These are phyloP conservation scores for Drosophila sulfurigaster DNA, from an alignment of 1,140 invertebrate species.

Conservation along the genomic window DNA sequence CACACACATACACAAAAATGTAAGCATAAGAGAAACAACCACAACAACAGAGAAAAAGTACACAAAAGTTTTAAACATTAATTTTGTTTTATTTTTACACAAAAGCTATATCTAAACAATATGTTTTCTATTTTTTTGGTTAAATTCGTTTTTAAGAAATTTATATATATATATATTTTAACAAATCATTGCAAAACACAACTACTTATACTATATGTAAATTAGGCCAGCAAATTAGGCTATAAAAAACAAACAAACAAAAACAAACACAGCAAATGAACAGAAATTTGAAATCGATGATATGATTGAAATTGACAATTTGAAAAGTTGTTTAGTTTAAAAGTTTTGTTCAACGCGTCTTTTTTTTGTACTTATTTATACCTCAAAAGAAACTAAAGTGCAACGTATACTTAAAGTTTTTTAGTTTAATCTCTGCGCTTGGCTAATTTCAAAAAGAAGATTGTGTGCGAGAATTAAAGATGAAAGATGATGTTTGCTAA, in stretches of 20 bases:
- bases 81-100: slow-evolving; percentile 56
- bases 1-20: slow-evolving; percentile 29
- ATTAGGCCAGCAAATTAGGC: slow-evolving; percentile 48
- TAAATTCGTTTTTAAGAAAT: slow-evolving; percentile 76
- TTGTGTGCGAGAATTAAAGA: neutral
- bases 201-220: slow-evolving; percentile 37
- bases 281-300: slow-evolving; percentile 31
- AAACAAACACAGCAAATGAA: neutral
- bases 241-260: slow-evolving; percentile 36
- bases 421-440: slow-evolving; percentile 13
- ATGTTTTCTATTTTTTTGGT: slow-evolving; percentile 66
- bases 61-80: slow-evolving; percentile 65
- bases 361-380: slow-evolving; percentile 41
- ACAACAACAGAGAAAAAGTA: slow-evolving; percentile 50
- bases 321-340: slow-evolving; percentile 56
- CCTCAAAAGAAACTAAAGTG: slow-evolving; percentile 14
- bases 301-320: slow-evolving; percentile 28
- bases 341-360: slow-evolving; percentile 9
- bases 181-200: slow-evolving; percentile 42
- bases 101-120: slow-evolving; percentile 43
- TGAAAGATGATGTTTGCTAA: slow-evolving; percentile 29
- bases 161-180: slow-evolving; percentile 73
- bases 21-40: slow-evolving; percentile 44
- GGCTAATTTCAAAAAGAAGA: slow-evolving; percentile 3
- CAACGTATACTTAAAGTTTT: slow-evolving; percentile 34